These are phyloP conservation scores for Hormiphora californensis DNA, from an alignment of 37 sponge, comb jelly and placozoan genomes.

Conservation along the genomic window DNA sequence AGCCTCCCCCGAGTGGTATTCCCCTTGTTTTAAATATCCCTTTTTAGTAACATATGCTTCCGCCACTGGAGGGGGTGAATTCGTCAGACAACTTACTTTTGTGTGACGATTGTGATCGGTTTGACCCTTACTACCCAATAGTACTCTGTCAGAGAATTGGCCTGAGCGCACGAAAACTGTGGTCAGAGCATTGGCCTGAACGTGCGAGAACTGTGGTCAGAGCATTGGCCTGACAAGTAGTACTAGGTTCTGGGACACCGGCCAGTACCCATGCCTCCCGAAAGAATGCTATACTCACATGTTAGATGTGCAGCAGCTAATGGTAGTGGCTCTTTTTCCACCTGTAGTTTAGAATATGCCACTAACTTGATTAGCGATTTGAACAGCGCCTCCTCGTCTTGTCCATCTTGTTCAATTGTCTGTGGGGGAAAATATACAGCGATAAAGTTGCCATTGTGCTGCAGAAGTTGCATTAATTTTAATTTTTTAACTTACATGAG, in stretches of 20 bases:
- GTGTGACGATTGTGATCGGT: background rate
- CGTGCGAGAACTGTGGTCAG: too few species aligned
- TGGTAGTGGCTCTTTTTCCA: background rate
- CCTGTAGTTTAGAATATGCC: slow-evolving; percentile 6
- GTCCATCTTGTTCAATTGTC: slow-evolving; percentile 32
- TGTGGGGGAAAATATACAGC: background rate
- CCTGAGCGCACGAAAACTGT: too few species aligned
- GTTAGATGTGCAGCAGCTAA: slow-evolving; percentile 33
- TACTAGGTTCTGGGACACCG: too few species aligned
- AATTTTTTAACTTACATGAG: too few species aligned
- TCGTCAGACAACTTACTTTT: background rate
- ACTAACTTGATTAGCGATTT: slow-evolving; percentile 25
- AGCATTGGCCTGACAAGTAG: too few species aligned
- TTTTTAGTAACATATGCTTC: background rate
- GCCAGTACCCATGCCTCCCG: too few species aligned
- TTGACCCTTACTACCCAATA: too few species aligned
- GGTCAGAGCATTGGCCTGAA: too few species aligned
- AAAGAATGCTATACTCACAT: too few species aligned
- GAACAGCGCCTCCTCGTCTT: background rate
- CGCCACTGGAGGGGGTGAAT: background rate
- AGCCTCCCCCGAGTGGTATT: background rate
- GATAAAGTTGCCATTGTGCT: too few species aligned
- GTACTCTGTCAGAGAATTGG: too few species aligned
- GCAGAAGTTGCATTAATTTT: too few species aligned
- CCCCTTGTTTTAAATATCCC: slow-evolving; percentile 48